Evolutionary conservation across 2,888 invertebrate species (phyloP), one percentile per base, ranked within the genome.

Genomic region (Caenorhabditis drosophilae): DNA sequence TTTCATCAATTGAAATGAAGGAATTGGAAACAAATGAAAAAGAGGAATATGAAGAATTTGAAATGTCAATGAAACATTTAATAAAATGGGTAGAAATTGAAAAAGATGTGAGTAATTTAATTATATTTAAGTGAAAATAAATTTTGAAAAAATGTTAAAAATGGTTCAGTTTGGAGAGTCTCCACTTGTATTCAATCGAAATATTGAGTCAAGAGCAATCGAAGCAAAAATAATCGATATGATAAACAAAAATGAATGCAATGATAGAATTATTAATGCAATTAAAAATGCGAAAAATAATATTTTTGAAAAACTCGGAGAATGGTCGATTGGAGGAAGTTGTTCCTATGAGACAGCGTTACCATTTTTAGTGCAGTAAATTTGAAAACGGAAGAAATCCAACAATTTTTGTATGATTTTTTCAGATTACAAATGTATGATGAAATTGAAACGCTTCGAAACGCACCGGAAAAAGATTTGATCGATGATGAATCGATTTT

Each of bases 291-390:
- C 41, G 4, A 49, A 34, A 20, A 11, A 18, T 9, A 44, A 36
- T 9, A 18, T 38, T 1, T 16, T 63, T 18, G 45, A 46, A 11
- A 26, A 50, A 23, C 11, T 63, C 23, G n/a, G 50, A 11, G 63
- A 63, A 36, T 34, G 26, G 18, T 16, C 57, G 4, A n/a, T 63
- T 1, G 58, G 57, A 25, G 63, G 63, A 49, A 34, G 16, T 4
- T 63, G 63, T 36, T 58, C 57, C 15, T 63, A 58, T 45, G 63
- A 57, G 34, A 58, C 57, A 6, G 41, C 63, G 6, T 36, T 46
- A n/a, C 58, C 63, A 36, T 57, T 46, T 23, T n/a, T 63, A 3
- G 49, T 49, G 18, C 48, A 56, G 38, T 44, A 25, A 44, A 26
- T 7, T 44, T 20, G n/a, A n/a, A n/a, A n/a, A n/a, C n/a, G n/a